Evolutionary conservation across 2,888 invertebrate genomes (phyloP).

Genomic region (Orthosia incerta): DNA sequence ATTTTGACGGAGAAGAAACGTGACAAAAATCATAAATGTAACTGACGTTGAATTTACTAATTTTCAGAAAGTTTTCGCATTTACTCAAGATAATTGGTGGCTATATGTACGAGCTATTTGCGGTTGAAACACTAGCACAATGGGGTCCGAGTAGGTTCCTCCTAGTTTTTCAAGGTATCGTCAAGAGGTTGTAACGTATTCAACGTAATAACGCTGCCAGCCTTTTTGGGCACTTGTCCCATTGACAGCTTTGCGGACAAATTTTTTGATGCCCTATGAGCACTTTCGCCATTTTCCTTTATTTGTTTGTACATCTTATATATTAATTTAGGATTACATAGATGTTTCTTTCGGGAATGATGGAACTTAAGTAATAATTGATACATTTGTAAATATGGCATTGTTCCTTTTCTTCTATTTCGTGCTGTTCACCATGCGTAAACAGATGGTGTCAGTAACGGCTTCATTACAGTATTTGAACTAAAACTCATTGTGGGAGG

Average conservation of each 20-base stretch:
- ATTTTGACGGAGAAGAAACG: too few species aligned
- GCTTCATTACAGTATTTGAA: conserved; percentile 39
- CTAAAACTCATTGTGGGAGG: conserved; percentile 20
- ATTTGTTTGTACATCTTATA: neutral
- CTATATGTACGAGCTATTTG: too few species aligned
- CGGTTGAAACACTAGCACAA: too few species aligned
- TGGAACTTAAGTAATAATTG: neutral
- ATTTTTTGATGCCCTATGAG: neutral
- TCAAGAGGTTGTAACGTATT: too few species aligned
- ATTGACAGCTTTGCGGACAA: neutral
- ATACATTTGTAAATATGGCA: neutral
- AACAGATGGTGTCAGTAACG: conserved; percentile 17
- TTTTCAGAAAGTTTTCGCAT: too few species aligned
- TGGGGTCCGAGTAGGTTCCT: too few species aligned
- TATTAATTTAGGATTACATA: too few species aligned
- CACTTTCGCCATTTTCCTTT: neutral
- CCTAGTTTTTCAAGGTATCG: too few species aligned
- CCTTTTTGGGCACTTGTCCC: neutral
- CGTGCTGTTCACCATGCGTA: conserved; percentile 9
- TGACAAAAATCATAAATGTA: too few species aligned
- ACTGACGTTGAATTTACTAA: neutral
- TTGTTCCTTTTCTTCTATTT: neutral
- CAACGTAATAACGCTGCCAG: neutral
- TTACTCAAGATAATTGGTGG: too few species aligned
- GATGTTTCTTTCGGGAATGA: neutral